Percentiles rank a stretch among this genome's conserved stretches.
Conservation (phyloP, 2,113 vertebrate species). For the Otolemur garnettii region DNA sequence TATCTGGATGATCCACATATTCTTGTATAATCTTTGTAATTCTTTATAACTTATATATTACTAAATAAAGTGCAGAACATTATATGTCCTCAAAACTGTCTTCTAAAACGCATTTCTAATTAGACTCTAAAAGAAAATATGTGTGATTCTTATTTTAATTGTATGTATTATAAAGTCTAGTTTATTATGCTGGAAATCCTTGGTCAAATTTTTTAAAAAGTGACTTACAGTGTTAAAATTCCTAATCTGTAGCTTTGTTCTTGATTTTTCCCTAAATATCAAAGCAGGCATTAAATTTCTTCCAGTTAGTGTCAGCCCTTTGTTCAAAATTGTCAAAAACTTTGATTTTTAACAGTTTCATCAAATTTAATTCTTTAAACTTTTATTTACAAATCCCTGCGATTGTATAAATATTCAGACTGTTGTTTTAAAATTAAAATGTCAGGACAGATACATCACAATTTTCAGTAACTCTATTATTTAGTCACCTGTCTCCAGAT, state of each 20-base stretch:
- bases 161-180: neutral
- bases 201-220: constrained; percentile 77
- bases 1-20: neutral
- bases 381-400: neutral
- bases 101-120: constrained; percentile 74
- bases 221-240: neutral
- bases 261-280: constrained; percentile 22
- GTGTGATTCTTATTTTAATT: constrained; percentile 71
- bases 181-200: constrained; percentile 67
- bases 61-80: constrained; percentile 68
- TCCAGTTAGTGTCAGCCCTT: neutral
- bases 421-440: constrained; percentile 37
- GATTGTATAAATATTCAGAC: neutral
- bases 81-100: neutral
- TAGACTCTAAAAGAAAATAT: constrained; percentile 64
- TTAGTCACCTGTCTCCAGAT: constrained; percentile 39
- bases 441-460: neutral
- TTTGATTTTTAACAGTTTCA: neutral
- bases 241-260: neutral
- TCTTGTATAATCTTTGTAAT: constrained; percentile 41
- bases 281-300: neutral
- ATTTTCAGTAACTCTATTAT: constrained; percentile 14
- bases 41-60: neutral
- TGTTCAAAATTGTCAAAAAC: neutral
- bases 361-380: constrained; percentile 9